phyloP scores from a whole-genome alignment of 2,888 invertebrate species.

The Hypsopygia costalis region DNA sequence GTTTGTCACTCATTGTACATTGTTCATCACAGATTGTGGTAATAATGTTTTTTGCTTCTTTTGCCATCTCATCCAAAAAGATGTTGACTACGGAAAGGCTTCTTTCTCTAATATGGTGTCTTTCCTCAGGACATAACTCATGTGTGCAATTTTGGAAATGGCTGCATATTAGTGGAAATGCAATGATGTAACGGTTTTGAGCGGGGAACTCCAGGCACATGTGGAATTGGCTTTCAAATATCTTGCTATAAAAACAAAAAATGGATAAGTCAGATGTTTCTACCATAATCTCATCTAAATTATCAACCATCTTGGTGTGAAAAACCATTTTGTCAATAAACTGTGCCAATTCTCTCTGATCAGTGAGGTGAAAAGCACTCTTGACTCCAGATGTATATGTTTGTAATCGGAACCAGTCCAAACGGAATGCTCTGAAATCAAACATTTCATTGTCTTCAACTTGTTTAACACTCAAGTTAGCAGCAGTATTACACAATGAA shows the following conservation, averaged over 20 bases:
- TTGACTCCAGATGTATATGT: constrained; percentile 94
- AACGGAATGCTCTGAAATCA: constrained; percentile 95
- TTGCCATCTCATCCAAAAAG: constrained; percentile 99
- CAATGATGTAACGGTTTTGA: constrained; percentile 98
- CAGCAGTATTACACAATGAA: constrained; percentile 94
- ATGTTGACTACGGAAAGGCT: constrained; percentile 98
- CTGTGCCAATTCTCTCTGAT: constrained; percentile 92
- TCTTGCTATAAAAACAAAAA: constrained; percentile 98
- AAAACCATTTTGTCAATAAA: constrained; percentile 97
- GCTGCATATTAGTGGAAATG: constrained; percentile 98
- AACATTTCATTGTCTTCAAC: constrained; percentile 97
- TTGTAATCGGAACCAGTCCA: constrained; percentile 99
- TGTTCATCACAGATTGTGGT: constrained; percentile 99
- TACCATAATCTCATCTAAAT: constrained; percentile 96
- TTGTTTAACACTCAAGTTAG: constrained; percentile 93
- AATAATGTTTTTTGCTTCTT: constrained; percentile 98
- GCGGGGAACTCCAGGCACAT: constrained; percentile 99
- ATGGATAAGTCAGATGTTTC: constrained; percentile 98
- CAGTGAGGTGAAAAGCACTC: constrained; percentile 88
- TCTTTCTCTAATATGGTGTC: constrained; percentile 97
- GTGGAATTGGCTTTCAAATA: constrained; percentile 98
- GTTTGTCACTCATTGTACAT: constrained; percentile 96
- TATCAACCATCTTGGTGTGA: constrained; percentile 99
- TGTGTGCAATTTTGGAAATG: constrained; percentile 99
- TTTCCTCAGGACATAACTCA: constrained; percentile 98